Evolutionary conservation across 2,113 vertebrate species (phyloP), one percentile per base, ranked within the genome.

Genomic region (Eidolon helvum): DNA sequence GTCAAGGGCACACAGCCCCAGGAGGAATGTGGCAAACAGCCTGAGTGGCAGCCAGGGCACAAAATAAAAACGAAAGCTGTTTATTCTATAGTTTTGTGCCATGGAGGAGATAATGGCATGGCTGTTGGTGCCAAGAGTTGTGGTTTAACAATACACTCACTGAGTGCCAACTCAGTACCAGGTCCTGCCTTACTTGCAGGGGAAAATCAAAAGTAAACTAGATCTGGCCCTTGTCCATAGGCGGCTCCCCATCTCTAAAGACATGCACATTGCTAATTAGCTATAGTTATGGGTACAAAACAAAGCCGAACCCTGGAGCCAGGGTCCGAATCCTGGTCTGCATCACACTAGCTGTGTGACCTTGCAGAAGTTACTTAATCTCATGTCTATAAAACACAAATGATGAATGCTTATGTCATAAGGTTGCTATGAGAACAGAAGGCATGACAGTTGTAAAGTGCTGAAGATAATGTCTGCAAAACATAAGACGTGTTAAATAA

Each of bases 391-490:
- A 53, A 88, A 88, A 55, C 12, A 40, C 4, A 6, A 65, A 50
- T 5, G 57, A 65, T 38, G 22, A 48, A 84, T 33, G 18, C 66
- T 77, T 30, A 1, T 16, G 0, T 53, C 63, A 1, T 5, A 45
- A n/a, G 30, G 65, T 80, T 66, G 71, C 95, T 28, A 38, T 72
- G 89, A 91, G 91, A 97, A 92, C 35, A 3, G 90, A 43, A 33
- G 15, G 28, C 12, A 7, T 43, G 53, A 35, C 53, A 38, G 5
- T 10, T 35, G 65, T 19, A 33, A 88, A 55, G 50, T 12, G 8
- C 40, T 40, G 43, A 71, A 43, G 63, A 65, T 15, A 68, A 48
- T 0, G 26, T 53, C 61, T 43, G 35, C 26, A 45, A 40, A 84
- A 61, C 15, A 43, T 9, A 61, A 71, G 48, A 78, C 40, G 71